phyloP scores from a whole-genome alignment of 2,888 invertebrate genomes.

The Lissocephala sabroskyi region DNA sequence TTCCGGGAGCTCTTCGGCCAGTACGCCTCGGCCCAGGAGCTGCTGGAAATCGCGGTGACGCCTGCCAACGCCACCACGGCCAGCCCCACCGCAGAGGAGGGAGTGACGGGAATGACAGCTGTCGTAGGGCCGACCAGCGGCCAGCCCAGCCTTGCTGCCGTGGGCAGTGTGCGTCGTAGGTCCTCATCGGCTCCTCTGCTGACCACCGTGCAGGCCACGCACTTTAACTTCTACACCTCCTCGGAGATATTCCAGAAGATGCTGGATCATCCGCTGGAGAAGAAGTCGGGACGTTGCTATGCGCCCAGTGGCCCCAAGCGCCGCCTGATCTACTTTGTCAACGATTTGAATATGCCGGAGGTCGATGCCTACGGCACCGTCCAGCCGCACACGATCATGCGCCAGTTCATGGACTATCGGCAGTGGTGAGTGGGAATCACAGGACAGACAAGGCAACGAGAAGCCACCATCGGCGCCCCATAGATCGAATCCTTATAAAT shows the following conservation, averaged over 20 bases:
- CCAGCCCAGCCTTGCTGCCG: background rate
- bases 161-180: conserved; percentile 18
- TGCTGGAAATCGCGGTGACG: conserved; percentile 78
- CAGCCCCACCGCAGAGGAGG: conserved; percentile 70
- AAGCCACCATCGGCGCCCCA: too few relatives aligned
- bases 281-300: conserved; percentile 94
- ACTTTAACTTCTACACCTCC: conserved; percentile 93
- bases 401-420: conserved; percentile 94
- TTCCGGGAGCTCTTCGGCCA: conserved; percentile 79
- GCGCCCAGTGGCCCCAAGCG: conserved; percentile 88
- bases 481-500: too few relatives aligned
- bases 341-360: conserved; percentile 98
- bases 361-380: conserved; percentile 96
- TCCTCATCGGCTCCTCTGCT: conserved; percentile 72
- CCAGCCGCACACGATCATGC: conserved; percentile 93
- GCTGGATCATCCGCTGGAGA: conserved; percentile 93
- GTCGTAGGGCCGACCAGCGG: conserved; percentile 6
- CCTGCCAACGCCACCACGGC: conserved; percentile 74
- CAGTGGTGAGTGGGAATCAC: conserved; percentile 91
- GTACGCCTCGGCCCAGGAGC: conserved; percentile 53
- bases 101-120: too few relatives aligned
- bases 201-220: conserved; percentile 63
- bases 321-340: conserved; percentile 91
- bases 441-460: too few relatives aligned
- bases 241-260: conserved; percentile 91